These are phyloP conservation scores for Blera fallax DNA, from an alignment of 2,888 invertebrate species.

Conservation along the genomic window DNA sequence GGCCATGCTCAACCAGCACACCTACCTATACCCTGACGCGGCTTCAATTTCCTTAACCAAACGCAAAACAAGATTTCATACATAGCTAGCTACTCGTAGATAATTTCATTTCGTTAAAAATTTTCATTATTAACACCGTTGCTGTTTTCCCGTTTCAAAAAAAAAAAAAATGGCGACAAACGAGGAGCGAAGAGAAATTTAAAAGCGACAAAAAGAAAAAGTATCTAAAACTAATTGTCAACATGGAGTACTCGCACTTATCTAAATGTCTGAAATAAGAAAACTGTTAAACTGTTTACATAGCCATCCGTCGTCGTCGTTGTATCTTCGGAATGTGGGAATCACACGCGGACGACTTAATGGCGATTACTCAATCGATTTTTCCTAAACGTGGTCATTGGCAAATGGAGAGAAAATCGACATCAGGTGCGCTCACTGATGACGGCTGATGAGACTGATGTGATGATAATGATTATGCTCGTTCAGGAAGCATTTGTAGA, in stretches of 20 bases:
- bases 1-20: neutral
- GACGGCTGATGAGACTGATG: neutral
- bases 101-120: slow-evolving; percentile 19
- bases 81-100: no score
- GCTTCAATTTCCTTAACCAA: slow-evolving; percentile 1
- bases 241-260: slow-evolving; percentile 1
- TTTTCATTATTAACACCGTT: slow-evolving; percentile 2
- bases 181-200: neutral
- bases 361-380: slow-evolving; percentile 63
- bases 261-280: slow-evolving; percentile 10
- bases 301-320: neutral
- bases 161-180: neutral
- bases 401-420: slow-evolving; percentile 34
- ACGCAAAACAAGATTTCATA: slow-evolving; percentile 19
- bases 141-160: neutral
- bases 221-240: neutral
- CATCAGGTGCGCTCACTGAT: slow-evolving; percentile 4
- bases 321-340: neutral
- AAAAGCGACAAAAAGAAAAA: slow-evolving; percentile 24
- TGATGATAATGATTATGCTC: slow-evolving; percentile 9
- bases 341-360: slow-evolving; percentile 19
- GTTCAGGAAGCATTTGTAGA: slow-evolving; percentile 17
- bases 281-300: slow-evolving; percentile 19
- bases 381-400: slow-evolving; percentile 35
- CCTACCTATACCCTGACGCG: neutral